Base-by-base conservation (phyloP, 1,140 invertebrate species). In the Bacillus rossius region DNA sequence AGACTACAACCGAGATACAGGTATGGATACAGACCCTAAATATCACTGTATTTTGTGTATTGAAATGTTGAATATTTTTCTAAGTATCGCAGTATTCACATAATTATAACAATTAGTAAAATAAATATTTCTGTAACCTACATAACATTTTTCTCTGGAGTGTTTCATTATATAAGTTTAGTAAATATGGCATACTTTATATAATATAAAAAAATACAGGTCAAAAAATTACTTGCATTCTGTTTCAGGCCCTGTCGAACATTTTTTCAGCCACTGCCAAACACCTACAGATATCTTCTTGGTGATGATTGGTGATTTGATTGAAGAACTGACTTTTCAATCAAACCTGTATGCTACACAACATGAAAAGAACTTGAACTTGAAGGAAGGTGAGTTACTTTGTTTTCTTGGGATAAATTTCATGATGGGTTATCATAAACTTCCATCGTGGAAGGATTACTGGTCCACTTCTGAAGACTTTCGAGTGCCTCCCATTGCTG, bases 361-460 rank as follows among this genome's bases (percentile, higher is more conserved):
- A 55, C 65, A 34, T 63, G 57, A 53, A 16, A 71, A 70, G 57
- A 57, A 66, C 61, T 60, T 70, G 53, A 68, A 66, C 61, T 55
- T 71, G 57, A 68, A 63, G 63, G 64, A 58, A 42, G 57, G 64
- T 37, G 68, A 70, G 67, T 62, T 69, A 2, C 55, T 65, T 49
- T 59, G 60, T 59, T 71, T 71, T 64, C 65, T 70, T 29, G 67
- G 63, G 47, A 68, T 69, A 57, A 70, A 67, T n/a, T 70, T 69
- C 60, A 65, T 64, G 59, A 70, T 69, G 63, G 62, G 23, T n/a
- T 50, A 50, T 25, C 47, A 50, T n/a, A 25, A 50, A 50, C 22
- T 50, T 3, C 47, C 47, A 4, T 50, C 47, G 14, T 50, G 47
- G 47, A 50, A 50, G 25, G 17, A 50, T n/a, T 20, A 50, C 25